phyloP scores from a whole-genome alignment of 2,888 invertebrate species.

The Salticus scenicus region DNA sequence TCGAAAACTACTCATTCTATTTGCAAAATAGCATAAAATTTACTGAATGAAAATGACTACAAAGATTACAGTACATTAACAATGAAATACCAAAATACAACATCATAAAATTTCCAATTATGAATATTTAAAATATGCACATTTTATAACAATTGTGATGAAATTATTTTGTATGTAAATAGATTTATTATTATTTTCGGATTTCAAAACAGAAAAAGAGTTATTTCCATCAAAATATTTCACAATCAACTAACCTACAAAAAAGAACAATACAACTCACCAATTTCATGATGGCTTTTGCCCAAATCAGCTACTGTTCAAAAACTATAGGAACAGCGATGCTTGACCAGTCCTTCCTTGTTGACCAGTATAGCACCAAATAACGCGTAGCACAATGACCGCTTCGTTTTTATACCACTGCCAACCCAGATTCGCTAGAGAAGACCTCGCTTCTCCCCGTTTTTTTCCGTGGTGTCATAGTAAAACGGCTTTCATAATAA shows the following conservation, averaged over 20 bases:
- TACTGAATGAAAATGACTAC: too few relatives aligned
- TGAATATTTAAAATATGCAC: too few relatives aligned
- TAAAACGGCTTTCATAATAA: not conserved
- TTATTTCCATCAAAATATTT: too few relatives aligned
- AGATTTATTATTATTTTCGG: too few relatives aligned
- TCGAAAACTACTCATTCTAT: too few relatives aligned
- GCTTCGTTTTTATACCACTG: conserved; percentile 47
- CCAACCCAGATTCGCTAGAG: conserved; percentile 48
- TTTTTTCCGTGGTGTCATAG: not conserved
- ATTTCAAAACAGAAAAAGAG: too few relatives aligned
- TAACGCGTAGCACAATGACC: conserved; percentile 60
- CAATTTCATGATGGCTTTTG: not conserved
- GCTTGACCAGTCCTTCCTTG: conserved; percentile 22
- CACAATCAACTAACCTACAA: not conserved
- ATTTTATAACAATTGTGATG: too few relatives aligned
- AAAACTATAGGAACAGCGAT: not conserved
- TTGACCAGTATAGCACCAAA: conserved; percentile 59
- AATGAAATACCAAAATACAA: too few relatives aligned
- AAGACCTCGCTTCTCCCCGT: not conserved
- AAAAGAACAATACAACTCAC: not conserved
- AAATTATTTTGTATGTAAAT: too few relatives aligned
- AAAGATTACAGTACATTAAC: too few relatives aligned
- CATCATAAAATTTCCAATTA: too few relatives aligned
- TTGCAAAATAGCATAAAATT: too few relatives aligned
- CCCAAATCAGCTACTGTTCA: not conserved